These are phyloP conservation scores for Coecobrya sp. DNA, from an alignment of 2,888 invertebrate species.

Conservation along the genomic window DNA sequence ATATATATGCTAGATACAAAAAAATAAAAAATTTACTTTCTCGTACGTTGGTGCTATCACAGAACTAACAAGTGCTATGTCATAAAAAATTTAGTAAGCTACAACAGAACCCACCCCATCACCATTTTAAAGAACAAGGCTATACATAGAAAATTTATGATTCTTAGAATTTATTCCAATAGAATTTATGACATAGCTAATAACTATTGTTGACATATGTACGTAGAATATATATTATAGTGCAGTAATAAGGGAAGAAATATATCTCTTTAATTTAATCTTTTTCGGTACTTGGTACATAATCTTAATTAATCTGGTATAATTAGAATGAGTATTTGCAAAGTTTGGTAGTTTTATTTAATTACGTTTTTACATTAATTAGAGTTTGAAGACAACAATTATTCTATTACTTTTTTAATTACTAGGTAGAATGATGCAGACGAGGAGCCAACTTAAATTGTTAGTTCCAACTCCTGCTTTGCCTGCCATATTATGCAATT, in stretches of 20 bases:
- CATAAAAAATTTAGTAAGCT: not conserved
- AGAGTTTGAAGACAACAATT: conserved; percentile 4
- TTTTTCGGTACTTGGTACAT: not conserved
- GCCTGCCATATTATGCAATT: not conserved
- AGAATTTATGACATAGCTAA: not conserved
- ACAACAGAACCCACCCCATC: not conserved
- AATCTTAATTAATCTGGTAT: not conserved
- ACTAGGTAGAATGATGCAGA: not conserved
- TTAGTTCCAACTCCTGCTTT: not conserved
- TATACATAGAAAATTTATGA: not conserved
- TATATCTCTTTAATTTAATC: not conserved
- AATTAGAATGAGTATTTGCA: no score
- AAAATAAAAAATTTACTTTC: not conserved
- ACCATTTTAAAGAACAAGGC: not conserved
- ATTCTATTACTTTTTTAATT: not conserved
- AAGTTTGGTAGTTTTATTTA: not conserved
- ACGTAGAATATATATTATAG: no score
- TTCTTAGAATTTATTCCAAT: not conserved
- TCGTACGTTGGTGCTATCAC: not conserved
- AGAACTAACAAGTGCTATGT: not conserved
- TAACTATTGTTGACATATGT: not conserved
- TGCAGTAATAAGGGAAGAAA: not conserved
- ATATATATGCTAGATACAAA: not conserved
- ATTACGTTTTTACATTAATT: not conserved
- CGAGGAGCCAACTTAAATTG: not conserved